Base-by-base conservation (phyloP, 37 sponge, comb jelly and placozoan species). In the Crambe crambe region DNA sequence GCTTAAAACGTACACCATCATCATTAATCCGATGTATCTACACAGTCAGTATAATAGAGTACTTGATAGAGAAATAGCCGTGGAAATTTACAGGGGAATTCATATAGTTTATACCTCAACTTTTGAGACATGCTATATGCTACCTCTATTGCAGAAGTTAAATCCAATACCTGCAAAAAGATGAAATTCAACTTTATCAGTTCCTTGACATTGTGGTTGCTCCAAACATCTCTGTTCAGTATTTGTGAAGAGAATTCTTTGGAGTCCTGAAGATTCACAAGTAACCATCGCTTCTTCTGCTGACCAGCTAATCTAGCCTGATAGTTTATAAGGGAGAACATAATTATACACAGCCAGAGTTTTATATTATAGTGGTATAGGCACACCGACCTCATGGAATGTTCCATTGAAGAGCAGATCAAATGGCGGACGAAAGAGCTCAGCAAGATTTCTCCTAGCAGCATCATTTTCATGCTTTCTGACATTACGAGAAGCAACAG, bases 211-310 rank as follows among this genome's bases (percentile, higher is more conserved):
- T 44, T 36, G 18, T 34, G 37, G 75, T 92, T 82, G 67, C 84
- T 95, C 95, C 95, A 95, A 22, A 95, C 79, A 74, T 95, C 95
- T 58, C 95, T 68, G 68, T 95, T 95, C 43, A 95, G 81, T 0
- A 85, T 73, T 34, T 92, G 94, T 9, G 87, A 89, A n/a, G 86
- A 40, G 86, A 95, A 95, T 66, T 92, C 94, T 42, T 68, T 82
- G 20, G 87, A 59, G 56, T 95, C 90, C 57, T 95, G 95, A 5
- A 95, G 30, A 54, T 95, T 95, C 25, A 95, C 87, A 1, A 95
- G 75, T 34, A 95, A 47, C 95, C 95, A 95, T 27, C 73, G 82
- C 54, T 56, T 20, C 66, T 69, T 31, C 15, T 23, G 36, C 32
- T 72, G 61, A 37, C 89, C 92, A 31, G 67, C 80, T 9, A 37